These are phyloP conservation scores for Limonius californicus DNA, from an alignment of 1,140 invertebrate genomes.

Conservation along the genomic window DNA sequence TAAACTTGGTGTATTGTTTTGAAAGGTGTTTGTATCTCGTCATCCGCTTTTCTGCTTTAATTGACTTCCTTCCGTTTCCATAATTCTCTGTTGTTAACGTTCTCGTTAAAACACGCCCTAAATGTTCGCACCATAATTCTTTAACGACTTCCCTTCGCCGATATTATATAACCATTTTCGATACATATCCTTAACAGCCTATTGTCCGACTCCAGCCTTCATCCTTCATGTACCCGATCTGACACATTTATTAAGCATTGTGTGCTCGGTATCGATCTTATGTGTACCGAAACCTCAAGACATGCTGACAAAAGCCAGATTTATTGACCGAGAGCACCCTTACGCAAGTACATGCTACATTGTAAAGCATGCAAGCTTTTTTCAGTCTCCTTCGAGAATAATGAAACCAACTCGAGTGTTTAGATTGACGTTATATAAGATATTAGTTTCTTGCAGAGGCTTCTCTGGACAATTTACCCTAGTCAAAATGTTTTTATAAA, in stretches of 20 bases:
- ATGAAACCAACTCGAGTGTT: neutral
- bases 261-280: too few species aligned
- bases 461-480: too few species aligned
- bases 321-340: slow-evolving; percentile 5
- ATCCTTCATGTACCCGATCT: too few species aligned
- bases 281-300: neutral
- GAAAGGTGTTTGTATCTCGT: neutral
- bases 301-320: slow-evolving; percentile 5
- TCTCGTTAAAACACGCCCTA: neutral
- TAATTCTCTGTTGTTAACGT: neutral
- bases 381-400: neutral
- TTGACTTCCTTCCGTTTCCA: slow-evolving; percentile 1
- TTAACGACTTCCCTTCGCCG: neutral
- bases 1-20: neutral
- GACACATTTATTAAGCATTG: too few species aligned
- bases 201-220: too few species aligned
- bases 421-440: neutral
- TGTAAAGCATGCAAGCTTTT: neutral
- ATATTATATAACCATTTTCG: too few species aligned
- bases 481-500: too few species aligned
- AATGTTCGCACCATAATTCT: neutral
- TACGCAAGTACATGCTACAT: neutral
- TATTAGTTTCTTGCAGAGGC: too few species aligned
- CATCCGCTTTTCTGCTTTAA: neutral
- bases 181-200: too few species aligned